These are phyloP conservation scores for Agriopis leucophaearia DNA, from an alignment of 2,888 invertebrate genomes.

Conservation along the genomic window DNA sequence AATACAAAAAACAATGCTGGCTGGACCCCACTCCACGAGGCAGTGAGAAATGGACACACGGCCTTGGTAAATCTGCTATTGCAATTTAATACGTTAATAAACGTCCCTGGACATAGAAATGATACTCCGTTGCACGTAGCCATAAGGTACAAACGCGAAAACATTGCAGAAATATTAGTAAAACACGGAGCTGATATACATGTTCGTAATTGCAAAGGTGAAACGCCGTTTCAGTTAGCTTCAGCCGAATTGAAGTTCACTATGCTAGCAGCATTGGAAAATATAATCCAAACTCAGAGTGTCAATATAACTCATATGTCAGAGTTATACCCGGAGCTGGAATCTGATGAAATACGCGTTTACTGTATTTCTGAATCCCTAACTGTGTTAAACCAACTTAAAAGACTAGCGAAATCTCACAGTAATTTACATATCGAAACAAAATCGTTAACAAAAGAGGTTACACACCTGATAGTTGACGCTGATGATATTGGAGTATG, in stretches of 20 bases:
- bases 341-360: conserved; percentile 66
- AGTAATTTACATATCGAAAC: conserved; percentile 67
- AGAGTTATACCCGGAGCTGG: conserved; percentile 61
- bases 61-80: conserved; percentile 86
- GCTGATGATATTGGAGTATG: conserved; percentile 78
- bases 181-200: conserved; percentile 85
- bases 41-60: conserved; percentile 85
- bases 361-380: conserved; percentile 66
- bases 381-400: conserved; percentile 67
- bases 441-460: conserved; percentile 75
- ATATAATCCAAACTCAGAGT: conserved; percentile 70
- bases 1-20: conserved; percentile 90
- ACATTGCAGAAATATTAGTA: conserved; percentile 86
- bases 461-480: conserved; percentile 88
- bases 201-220: conserved; percentile 83
- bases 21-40: conserved; percentile 92
- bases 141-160: conserved; percentile 75
- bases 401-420: conserved; percentile 65
- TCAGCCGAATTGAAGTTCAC: conserved; percentile 59
- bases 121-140: conserved; percentile 90
- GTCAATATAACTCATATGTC: conserved; percentile 68
- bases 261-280: conserved; percentile 61
- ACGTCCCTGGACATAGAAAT: conserved; percentile 87
- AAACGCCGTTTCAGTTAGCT: conserved; percentile 80
- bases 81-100: conserved; percentile 86